Conservation (phyloP, 2,888 invertebrate genomes). For the Xestobium rufovillosum region DNA sequence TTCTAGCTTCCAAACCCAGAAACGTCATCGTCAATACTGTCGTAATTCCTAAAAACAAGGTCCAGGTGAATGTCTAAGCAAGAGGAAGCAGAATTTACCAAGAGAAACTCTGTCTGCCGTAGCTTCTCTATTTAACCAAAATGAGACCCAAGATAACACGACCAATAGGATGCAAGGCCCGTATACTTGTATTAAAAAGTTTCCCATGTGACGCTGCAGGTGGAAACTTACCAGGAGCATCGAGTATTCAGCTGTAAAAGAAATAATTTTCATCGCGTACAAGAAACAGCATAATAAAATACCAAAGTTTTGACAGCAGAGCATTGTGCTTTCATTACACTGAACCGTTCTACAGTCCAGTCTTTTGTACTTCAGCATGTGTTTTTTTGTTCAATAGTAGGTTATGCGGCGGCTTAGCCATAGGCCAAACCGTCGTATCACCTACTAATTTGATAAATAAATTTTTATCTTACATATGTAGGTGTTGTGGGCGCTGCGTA, state of each 20-base stretch:
- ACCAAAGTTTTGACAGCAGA: too few relatives aligned
- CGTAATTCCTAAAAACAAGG: conserved; percentile 57
- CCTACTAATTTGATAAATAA: too few relatives aligned
- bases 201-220: conserved; percentile 76
- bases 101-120: conserved; percentile 75
- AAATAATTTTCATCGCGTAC: conserved; percentile 8
- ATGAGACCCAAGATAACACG: conserved; percentile 81
- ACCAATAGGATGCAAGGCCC: conserved; percentile 76
- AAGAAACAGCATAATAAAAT: too few relatives aligned
- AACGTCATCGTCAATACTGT: conserved; percentile 82
- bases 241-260: conserved; percentile 56
- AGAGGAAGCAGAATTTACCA: conserved; percentile 47
- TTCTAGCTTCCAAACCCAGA: conserved; percentile 69
- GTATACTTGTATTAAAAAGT: conserved; percentile 79
- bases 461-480: conserved; percentile 24
- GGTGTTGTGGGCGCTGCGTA: conserved; percentile 23
- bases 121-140: conserved; percentile 79
- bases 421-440: too few relatives aligned
- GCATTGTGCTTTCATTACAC: too few relatives aligned
- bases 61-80: conserved; percentile 8
- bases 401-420: too few relatives aligned
- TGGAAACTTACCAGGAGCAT: conserved; percentile 69
- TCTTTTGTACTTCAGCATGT: too few relatives aligned
- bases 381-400: too few relatives aligned
- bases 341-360: too few relatives aligned